Percentiles rank a stretch among this genome's conserved stretches.
These are phyloP conservation scores for Aurelia aurita complex sp. Pacific DNA, from an alignment of 30 jellyfish, hydroid and myxozoan species.

Conservation along the genomic window DNA sequence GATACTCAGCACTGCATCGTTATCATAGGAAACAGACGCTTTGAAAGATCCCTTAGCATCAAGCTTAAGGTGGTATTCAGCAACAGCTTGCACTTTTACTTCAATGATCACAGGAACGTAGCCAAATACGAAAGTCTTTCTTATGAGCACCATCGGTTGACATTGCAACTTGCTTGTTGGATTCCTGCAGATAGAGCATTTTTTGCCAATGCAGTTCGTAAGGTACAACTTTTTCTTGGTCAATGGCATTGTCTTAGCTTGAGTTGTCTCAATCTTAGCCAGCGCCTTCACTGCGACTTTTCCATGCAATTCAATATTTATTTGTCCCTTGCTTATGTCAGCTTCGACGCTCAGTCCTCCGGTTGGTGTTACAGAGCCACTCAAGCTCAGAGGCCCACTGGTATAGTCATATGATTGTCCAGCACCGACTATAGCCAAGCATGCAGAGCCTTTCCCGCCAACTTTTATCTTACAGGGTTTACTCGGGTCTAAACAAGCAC, in stretches of 20 bases:
- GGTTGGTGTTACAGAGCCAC: constrained; percentile 3
- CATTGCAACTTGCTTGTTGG: constrained; percentile 9
- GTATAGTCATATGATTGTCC: not conserved
- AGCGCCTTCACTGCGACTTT: not conserved
- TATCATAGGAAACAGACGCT: not conserved
- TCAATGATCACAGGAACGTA: constrained; percentile 26
- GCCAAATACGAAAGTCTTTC: constrained; percentile 15
- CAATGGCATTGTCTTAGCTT: not conserved
- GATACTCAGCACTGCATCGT: constrained; percentile 1
- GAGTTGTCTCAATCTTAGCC: not conserved
- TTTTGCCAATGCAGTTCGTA: constrained; percentile 13
- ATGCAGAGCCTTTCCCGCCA: not conserved
- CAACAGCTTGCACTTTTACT: constrained; percentile 25
- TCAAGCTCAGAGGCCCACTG: not conserved
- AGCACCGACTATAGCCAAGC: not conserved
- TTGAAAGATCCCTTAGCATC: not conserved
- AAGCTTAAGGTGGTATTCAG: not conserved
- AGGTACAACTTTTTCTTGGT: constrained; percentile 11
- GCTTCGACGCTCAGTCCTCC: not conserved
- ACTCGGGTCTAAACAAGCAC: not conserved
- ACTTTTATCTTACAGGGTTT: not conserved
- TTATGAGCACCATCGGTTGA: constrained; percentile 2
- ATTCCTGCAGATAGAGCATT: not conserved
- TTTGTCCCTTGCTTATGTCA: not conserved
- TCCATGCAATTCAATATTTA: not conserved